Evolutionary conservation across 2,888 invertebrate genomes (phyloP), one percentile per base, ranked within the genome.

Genomic region (Rhagophthalmus giganteus): DNA sequence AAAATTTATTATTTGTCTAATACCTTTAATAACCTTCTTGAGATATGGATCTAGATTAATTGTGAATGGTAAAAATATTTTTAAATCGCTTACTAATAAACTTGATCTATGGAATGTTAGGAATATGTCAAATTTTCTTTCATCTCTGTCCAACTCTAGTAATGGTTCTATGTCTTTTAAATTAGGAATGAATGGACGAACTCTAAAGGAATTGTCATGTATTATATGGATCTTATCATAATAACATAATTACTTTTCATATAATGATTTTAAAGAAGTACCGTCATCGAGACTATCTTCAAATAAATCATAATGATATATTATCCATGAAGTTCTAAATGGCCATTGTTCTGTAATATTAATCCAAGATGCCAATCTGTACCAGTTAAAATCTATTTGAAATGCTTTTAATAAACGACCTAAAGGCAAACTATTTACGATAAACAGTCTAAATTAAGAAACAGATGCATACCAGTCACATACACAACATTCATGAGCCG

Each of bases 301-400:
- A 63, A 85, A 87, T 47, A 89, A 84, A 73, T 97, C 96, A 71
- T 90, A 94, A 73, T 94, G 90, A 65, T 95, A 85, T 57, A 98
- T 94, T 67, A 99, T 88, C 96, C 97, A 97, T 8, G 97, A 96
- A 14, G 96, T 92, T 44, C 97, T 82, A 76, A 95, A 91, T 0
- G 98, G 98, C 98, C 98, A 99, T 73, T 98, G 98, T 72, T 99
- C 99, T 0, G 97, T 95, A 47, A 99, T 85, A 76, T 98, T 97
- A 61, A 98, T 91, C 98, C 98, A 98, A 49, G 94, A 92, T 54
- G 96, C 96, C 63, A 99, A 81, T 64, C 94, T 90, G 76, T 96
- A 94, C 98, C 98, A 99, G 76, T 94, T 95, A 78, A 99, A 99
- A 73, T 99, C 98, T 63, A 99, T 92, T 79, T 96, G 94, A 82